Percentiles rank a stretch among this genome's conserved stretches.
Evolutionary conservation across 2,888 invertebrate species (phyloP).

Genomic region (Drosophila anomalata): DNA sequence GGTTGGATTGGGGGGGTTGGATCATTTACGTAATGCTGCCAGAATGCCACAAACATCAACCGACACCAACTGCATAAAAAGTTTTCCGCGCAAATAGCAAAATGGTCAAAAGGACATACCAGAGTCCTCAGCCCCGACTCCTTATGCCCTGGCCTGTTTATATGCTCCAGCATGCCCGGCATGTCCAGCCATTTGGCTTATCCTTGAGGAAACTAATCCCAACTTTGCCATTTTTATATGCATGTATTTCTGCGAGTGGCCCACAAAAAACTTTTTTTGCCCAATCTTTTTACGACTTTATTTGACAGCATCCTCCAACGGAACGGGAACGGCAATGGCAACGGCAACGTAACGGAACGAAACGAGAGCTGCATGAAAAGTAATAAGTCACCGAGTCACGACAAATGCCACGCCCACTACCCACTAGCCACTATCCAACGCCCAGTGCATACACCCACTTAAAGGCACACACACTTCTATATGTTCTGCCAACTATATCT

Average conservation of each 20-base stretch:
- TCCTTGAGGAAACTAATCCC: slow-evolving; percentile 81
- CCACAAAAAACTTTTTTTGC: slow-evolving; percentile 79
- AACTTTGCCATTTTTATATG: slow-evolving; percentile 78
- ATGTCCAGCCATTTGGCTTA: slow-evolving; percentile 75
- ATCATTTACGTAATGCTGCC: slow-evolving; percentile 51
- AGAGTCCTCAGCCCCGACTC: slow-evolving; percentile 23
- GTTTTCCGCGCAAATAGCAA: slow-evolving; percentile 66
- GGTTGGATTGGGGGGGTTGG: slow-evolving; percentile 4
- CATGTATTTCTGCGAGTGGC: slow-evolving; percentile 67
- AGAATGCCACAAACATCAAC: slow-evolving; percentile 41
- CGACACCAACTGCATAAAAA: slow-evolving; percentile 68
- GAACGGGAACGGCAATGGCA: slow-evolving; percentile 2
- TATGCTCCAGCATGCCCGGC: slow-evolving; percentile 52
- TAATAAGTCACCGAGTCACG: slow-evolving; percentile 75
- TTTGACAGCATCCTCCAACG: slow-evolving; percentile 56
- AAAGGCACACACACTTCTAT: not conserved
- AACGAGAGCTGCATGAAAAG: slow-evolving; percentile 54
- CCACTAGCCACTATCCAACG: slow-evolving; percentile 11
- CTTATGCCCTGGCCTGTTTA: slow-evolving; percentile 57
- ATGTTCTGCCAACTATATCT: slow-evolving; percentile 14
- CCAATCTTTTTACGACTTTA: slow-evolving; percentile 81
- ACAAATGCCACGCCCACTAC: slow-evolving; percentile 48
- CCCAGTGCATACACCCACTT: slow-evolving; percentile 9
- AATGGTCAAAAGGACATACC: slow-evolving; percentile 44
- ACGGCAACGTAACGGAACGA: slow-evolving; percentile 10